Conservation (phyloP, 2,113 vertebrate species). For the Carlito syrichta region DNA sequence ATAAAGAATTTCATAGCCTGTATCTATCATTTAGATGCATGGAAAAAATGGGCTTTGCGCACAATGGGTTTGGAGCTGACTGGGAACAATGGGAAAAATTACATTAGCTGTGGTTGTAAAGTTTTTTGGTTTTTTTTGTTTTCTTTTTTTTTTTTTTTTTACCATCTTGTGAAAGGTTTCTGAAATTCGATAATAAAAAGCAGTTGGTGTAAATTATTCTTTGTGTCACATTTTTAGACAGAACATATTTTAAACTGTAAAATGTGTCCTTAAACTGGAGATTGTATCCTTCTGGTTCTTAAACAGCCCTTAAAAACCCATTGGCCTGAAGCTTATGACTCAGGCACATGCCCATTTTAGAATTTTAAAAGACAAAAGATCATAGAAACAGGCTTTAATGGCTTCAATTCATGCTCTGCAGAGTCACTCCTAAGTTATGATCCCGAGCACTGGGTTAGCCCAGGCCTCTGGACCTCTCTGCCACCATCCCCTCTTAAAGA, state of each 20-base stretch:
- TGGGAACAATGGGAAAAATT: slow-evolving; percentile 82
- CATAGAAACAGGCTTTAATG: slow-evolving; percentile 50
- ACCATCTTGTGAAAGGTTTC: slow-evolving; percentile 87
- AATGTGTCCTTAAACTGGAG: slow-evolving; percentile 30
- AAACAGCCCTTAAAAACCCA: slow-evolving; percentile 44
- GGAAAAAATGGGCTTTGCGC: slow-evolving; percentile 88
- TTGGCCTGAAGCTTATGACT: slow-evolving; percentile 20
- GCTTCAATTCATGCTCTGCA: slow-evolving; percentile 34
- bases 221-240: slow-evolving; percentile 80
- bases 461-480: background rate
- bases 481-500: background rate
- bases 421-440: background rate
- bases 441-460: background rate
- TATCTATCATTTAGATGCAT: slow-evolving; percentile 93
- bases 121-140: background rate
- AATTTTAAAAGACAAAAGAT: background rate
- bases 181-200: slow-evolving; percentile 84
- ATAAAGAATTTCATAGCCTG: slow-evolving; percentile 89
- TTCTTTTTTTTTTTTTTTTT: slow-evolving; percentile 65
- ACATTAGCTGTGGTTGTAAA: slow-evolving; percentile 83
- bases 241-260: slow-evolving; percentile 43
- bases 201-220: slow-evolving; percentile 86
- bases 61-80: slow-evolving; percentile 83
- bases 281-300: slow-evolving; percentile 38
- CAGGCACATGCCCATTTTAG: slow-evolving; percentile 20